Evolutionary conservation across 2,113 vertebrate species (phyloP), one percentile per base, ranked within the genome.

Genomic region (Tenrec ecaudatus): DNA sequence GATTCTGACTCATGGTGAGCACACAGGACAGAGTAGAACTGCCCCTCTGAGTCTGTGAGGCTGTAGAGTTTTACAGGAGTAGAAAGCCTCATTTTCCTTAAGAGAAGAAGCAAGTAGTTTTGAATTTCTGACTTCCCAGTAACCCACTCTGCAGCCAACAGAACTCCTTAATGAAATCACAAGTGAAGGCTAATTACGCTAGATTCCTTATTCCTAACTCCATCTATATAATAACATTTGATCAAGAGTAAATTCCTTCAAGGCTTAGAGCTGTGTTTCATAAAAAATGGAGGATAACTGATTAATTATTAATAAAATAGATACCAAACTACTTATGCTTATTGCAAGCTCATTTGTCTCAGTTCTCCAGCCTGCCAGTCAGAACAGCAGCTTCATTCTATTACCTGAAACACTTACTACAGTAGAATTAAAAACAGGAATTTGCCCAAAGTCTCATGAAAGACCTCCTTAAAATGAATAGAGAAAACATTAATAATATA

Each of bases 381-480:
- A 33, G 60, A 84, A 87, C 22, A 60, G 27, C 2, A 3, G 14
- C 15, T 76, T 84, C 68, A 64, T n/a, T 47, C 47, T 43, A n/a
- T 76, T 91, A 47, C 66, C 71, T 66, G 58, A 73, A 75, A 78
- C 40, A 40, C 2, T 25, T 12, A 27, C 33, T 17, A 69, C 81
- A 87, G 66, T 47, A 66, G 89, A 88, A 33, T 15, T 38, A 62
- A 40, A 95, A 84, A 90, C 9, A 31, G 62, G 3, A 15, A 81
- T 93, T 82, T 66, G 71, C 25, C 3, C 29, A 87, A 80, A 89
- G 40, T 5, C 87, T 87, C 62, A 53, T 66, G 53, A 40, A 2
- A 71, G 57, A 87, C 40, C 75, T 71, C 40, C 82, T 66, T 71
- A 86, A 91, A 20, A 92, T 68, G n/a, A 84, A 84, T 40, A 95